Evolutionary conservation across 2,888 invertebrate genomes (phyloP), one percentile per base, ranked within the genome.

Genomic region (Megastigmus dorsalis): DNA sequence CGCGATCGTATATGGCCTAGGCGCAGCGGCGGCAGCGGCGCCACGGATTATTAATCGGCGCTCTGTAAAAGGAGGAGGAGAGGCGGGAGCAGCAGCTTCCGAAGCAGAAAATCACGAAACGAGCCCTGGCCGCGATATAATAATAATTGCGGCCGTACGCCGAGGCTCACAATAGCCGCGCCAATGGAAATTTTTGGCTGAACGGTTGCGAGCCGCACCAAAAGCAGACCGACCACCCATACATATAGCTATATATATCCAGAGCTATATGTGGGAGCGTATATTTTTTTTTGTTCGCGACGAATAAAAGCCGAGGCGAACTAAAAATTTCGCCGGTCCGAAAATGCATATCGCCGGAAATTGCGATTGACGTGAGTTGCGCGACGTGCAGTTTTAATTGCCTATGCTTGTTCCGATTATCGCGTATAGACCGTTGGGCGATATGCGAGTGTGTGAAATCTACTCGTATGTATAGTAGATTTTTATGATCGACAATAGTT

Each of bases 131-230:
- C 20, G 38, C 36, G 23, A 43, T 69, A 62, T 43, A 62, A 62
- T 60, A 54, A 69, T 69, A 59, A 69, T 69, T 54, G 23, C 36
- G 13, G 45, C 3, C 18, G 7, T 13, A 38, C 38, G n/a, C 2
- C 28, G 38, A 9, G 9, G 7, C n/a, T n/a, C 26, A 45, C 54
- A 55, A 55, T 52, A n/a, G 52, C 55, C 9, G 28, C 10, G 18
- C 38, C 23, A 63, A 63, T 63, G 63, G 36, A 55, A 63, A 71
- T 54, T 62, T 62, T 68, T 52, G 23, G 41, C 45, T 10, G 20
- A 52, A 13, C 33, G 41, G 38, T n/a, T n/a, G n/a, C 15, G 2
- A 3, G 6, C 5, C 30, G 43, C 15, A n/a, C 15, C 20, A 67
- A 55, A 60, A 67, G 41, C 28, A 28, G 54, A 41, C 6, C 28